A percentile compares a stretch with the other conserved stretches of the same genome.
Evolutionary conservation across 1,140 invertebrate species (phyloP).

Genomic region (Bombus waltoni): DNA sequence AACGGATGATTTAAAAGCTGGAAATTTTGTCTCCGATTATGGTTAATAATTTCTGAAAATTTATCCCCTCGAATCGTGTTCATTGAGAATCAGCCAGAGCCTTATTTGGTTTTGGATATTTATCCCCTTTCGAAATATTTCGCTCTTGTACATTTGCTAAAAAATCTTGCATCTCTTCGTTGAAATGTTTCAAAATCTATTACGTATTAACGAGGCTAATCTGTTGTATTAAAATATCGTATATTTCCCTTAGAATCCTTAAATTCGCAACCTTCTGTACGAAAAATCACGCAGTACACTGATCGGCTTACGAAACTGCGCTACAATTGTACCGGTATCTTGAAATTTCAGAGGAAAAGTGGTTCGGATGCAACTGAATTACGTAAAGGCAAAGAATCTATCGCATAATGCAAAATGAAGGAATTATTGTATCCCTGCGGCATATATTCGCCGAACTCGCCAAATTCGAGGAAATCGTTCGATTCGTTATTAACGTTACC

Average conservation of each 20-base stretch:
- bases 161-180: background rate
- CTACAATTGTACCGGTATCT: background rate
- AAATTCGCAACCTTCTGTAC: no score
- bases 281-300: background rate
- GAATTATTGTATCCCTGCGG: background rate
- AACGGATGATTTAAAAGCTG: background rate
- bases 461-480: background rate
- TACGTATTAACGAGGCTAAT: background rate
- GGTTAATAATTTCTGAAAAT: no score
- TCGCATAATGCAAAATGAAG: background rate
- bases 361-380: background rate
- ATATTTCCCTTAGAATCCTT: background rate
- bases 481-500: background rate
- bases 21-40: background rate
- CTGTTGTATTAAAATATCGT: background rate
- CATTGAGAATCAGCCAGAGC: no score
- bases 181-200: background rate
- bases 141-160: no score
- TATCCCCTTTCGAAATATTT: no score
- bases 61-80: no score
- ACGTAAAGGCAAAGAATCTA: background rate
- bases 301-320: background rate
- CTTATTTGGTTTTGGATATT: no score
- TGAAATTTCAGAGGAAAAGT: no score
- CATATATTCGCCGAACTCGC: background rate